These are phyloP conservation scores for Melanaphis sacchari DNA, from an alignment of 1,140 invertebrate species.

Conservation along the genomic window DNA sequence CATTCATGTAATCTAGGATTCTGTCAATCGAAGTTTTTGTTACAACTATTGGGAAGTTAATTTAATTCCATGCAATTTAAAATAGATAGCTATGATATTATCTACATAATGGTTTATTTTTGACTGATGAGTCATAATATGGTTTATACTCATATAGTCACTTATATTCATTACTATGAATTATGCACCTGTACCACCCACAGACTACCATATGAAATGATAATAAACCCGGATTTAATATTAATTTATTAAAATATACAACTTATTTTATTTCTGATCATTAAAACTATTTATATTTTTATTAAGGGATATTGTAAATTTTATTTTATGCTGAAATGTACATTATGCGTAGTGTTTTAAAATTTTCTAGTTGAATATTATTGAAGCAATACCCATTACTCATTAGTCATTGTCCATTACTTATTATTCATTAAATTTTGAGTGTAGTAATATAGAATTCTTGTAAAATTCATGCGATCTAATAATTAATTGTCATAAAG, in stretches of 20 bases:
- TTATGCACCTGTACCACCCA: background rate
- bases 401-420: too few relatives aligned
- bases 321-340: background rate
- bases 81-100: too few relatives aligned
- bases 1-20: too few relatives aligned
- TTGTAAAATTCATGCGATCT: background rate
- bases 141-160: background rate
- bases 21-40: too few relatives aligned
- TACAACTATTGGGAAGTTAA: too few relatives aligned
- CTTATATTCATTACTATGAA: background rate
- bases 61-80: too few relatives aligned
- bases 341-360: background rate
- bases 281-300: background rate
- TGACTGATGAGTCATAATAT: background rate
- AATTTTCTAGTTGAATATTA: background rate
- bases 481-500: background rate
- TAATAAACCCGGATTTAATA: background rate
- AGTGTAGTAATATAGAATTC: background rate
- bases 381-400: background rate
- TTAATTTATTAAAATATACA: conserved; percentile 33
- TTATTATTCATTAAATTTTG: background rate
- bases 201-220: background rate
- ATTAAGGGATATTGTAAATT: background rate
- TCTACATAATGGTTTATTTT: background rate
- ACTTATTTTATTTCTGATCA: background rate